Evolutionary conservation across 2,888 invertebrate species (phyloP), one percentile per base, ranked within the genome.

Genomic region (Cephus spinipes): DNA sequence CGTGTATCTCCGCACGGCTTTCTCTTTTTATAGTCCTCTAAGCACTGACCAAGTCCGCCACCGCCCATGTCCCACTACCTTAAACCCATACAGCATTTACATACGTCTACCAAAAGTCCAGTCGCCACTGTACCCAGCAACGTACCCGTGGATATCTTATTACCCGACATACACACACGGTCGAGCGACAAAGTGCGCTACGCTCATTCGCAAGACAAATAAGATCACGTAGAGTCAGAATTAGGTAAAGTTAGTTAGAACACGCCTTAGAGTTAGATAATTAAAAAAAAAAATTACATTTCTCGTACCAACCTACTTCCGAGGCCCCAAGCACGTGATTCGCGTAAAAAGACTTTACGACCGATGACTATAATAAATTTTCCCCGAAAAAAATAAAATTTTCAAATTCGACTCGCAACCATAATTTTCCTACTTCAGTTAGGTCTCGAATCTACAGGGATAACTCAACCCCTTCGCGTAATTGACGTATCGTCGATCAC

Each of bases 11-110:
- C 78, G 81, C 79, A 80, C 80, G 79, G 86, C 89, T 89, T 89
- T 89, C 89, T 89, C 89, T 89, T 89, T 89, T 89, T 89, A 89
- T 88, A 88, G 87, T 85, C 85, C 86, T 85, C 84, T 85, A 85
- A 85, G 86, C 86, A 85, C 79, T 81, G 80, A 76, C 75, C 80
- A 79, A 78, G 77, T 75, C 76, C 86, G 84, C 84, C 88, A 85
- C 81, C 83, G 77, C 79, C 81, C 80, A 75, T 55, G 40, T 55
- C 4, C 40, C 40, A 6, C 40, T 55, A 23, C 40, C 6, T 23
- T 55, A 55, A 9, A 23, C 40, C 40, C 40, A 55, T 55, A 55
- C 23, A 23, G 23, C 23, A 55, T 55, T 55, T 55, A 55, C 40
- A 55, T 55, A 23, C 23, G 40, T 55, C 9, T 15, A 55, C 40